These are phyloP conservation scores for Pipistrellus pygmaeus DNA, from an alignment of 2,797 vertebrate species.

Conservation along the genomic window DNA sequence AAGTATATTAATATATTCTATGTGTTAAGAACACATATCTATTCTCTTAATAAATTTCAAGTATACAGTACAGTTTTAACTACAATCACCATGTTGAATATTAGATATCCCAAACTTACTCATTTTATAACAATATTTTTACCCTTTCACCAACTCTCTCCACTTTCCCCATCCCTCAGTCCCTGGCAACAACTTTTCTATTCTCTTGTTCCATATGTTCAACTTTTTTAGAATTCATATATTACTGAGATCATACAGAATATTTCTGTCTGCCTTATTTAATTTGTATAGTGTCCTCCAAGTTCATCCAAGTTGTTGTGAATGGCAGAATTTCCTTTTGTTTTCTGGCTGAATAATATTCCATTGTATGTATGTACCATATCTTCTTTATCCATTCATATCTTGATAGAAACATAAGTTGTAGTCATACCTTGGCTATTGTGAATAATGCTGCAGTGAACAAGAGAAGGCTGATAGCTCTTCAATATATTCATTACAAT, in stretches of 20 bases:
- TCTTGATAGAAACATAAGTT: background rate
- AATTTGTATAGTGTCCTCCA: background rate
- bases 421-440: background rate
- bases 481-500: background rate
- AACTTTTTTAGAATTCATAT: background rate
- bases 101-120: background rate
- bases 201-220: background rate
- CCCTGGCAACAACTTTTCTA: background rate
- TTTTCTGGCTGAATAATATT: background rate
- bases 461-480: background rate
- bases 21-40: background rate
- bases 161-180: too few relatives aligned
- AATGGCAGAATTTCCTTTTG: background rate
- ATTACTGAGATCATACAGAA: background rate
- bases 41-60: conserved; percentile 7
- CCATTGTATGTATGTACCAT: background rate
- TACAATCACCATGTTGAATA: background rate
- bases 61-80: background rate
- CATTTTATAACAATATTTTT: background rate
- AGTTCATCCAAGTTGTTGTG: background rate
- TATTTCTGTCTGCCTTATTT: background rate
- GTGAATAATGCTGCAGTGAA: background rate
- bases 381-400: background rate
- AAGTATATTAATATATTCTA: background rate
- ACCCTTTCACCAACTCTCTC: background rate